A percentile compares a stretch with the other conserved stretches of the same genome.
These are phyloP conservation scores for Drosophila pseudotalamancana DNA, from an alignment of 2,888 invertebrate genomes.

Conservation along the genomic window DNA sequence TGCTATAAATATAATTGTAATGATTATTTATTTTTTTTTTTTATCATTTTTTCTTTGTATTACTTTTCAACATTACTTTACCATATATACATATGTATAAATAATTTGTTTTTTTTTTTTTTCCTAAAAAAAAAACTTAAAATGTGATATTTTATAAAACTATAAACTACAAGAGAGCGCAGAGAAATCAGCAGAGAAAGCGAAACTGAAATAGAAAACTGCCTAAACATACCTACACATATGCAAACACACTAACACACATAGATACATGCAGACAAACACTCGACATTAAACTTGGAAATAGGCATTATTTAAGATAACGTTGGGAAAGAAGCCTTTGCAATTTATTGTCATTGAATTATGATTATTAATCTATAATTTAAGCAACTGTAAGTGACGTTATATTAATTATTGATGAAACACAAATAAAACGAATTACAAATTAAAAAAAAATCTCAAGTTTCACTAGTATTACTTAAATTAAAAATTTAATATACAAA, in stretches of 20 bases:
- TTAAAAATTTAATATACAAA: slow-evolving; percentile 33
- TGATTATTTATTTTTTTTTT: slow-evolving; percentile 1
- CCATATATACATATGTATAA: slow-evolving; percentile 1
- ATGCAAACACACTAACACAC: slow-evolving; percentile 17
- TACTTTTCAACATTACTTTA: slow-evolving; percentile 16
- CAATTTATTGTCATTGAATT: slow-evolving; percentile 69
- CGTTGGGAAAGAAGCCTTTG: slow-evolving; percentile 42
- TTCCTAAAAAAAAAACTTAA: slow-evolving; percentile 80
- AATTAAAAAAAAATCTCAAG: slow-evolving; percentile 56
- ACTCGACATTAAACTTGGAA: slow-evolving; percentile 21
- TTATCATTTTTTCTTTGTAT: slow-evolving; percentile 4
- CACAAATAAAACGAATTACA: slow-evolving; percentile 10
- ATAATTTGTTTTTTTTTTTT: slow-evolving; percentile 15
- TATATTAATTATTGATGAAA: slow-evolving; percentile 69
- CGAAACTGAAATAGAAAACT: slow-evolving; percentile 33
- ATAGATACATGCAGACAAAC: slow-evolving; percentile 24
- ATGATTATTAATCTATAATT: slow-evolving; percentile 66
- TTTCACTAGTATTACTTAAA: slow-evolving; percentile 51
- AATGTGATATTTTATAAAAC: slow-evolving; percentile 85
- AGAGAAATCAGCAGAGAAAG: slow-evolving; percentile 31
- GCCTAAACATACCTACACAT: slow-evolving; percentile 20
- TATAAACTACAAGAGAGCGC: slow-evolving; percentile 59
- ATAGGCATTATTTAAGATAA: slow-evolving; percentile 37
- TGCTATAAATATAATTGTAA: slow-evolving; percentile 30
- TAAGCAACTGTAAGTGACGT: slow-evolving; percentile 80